Evolutionary conservation across 2,113 vertebrate genomes (phyloP), one percentile per base, ranked within the genome.

Genomic region (Australoheros scitulus): DNA sequence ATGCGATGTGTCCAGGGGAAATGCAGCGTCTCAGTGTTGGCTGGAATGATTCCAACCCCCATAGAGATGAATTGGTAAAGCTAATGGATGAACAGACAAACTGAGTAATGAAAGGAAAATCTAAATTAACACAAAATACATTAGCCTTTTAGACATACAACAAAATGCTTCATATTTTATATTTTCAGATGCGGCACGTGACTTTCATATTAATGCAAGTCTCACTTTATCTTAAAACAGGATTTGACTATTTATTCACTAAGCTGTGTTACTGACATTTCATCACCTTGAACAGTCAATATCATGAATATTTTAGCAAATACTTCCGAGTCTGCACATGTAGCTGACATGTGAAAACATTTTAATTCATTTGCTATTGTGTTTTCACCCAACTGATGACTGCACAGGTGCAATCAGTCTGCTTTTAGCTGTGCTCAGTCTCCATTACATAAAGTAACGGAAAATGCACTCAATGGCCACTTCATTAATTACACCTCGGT

Each of bases 271-370:
- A 6, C 5, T 36, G 13, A 60, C 11, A 50, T 34, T 36, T 60
- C 22, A 36, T 56, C 11, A 29, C 18, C 24, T 20, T 65, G 18
- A 50, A 29, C 56, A 79, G 47, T 72, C 68, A 55, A 72, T 55
- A 61, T 77, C 26, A 34, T 24, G 22, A 77, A 82, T 17, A 55
- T 72, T 55, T 72, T 72, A 72, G 68, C 17, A 55, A 72, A 9
- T 14, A 11, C 32, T 24, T 22, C 47, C 29, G 8, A 47, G 11
- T 58, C 57, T 77, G 3, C 36, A 72, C 41, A 68, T 36, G 20
- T 15, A 58, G 15, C 55, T 59, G 55, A 77, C 29, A 14, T 29
- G 32, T 63, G 50, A 47, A 32, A 61, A 26, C 24, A 58, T 58
- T 32, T 2, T 75, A 7, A 72, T 72, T 8, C 2, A 72, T 72